Conservation (phyloP, 1,140 invertebrate species). For the Reticulitermes speratus region DNA sequence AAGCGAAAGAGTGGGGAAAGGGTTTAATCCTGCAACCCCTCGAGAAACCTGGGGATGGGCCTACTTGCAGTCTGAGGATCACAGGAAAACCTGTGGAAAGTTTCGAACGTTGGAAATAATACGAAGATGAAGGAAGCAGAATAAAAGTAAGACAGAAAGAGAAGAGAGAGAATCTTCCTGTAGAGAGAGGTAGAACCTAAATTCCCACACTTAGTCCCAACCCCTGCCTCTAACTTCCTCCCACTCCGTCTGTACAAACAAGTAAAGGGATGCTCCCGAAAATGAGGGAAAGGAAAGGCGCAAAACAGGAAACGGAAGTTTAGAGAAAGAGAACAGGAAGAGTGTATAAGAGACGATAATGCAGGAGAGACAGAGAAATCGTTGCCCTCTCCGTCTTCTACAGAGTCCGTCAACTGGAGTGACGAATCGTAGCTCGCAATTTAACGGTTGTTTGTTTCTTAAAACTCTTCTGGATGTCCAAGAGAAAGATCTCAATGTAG, state of each 20-base stretch:
- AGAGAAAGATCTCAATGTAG: neutral
- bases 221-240: neutral
- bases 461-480: neutral
- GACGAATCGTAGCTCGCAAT: neutral
- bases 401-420: neutral
- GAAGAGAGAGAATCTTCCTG: neutral
- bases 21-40: neutral
- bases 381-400: neutral
- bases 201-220: neutral
- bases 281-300: neutral
- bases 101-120: neutral
- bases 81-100: neutral
- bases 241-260: neutral
- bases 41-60: neutral
- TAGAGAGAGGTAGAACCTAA: neutral
- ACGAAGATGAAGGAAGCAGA: neutral
- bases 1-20: neutral
- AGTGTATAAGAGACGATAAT: neutral
- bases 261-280: neutral
- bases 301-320: conserved; percentile 15
- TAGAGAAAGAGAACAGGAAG: conserved; percentile 10
- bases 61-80: neutral
- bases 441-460: conserved; percentile 19
- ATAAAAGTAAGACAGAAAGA: neutral
- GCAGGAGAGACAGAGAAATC: neutral